Evolutionary conservation across 2,797 vertebrate species (phyloP), one percentile per base, ranked within the genome.

Genomic region (Sebastes diploproa): DNA sequence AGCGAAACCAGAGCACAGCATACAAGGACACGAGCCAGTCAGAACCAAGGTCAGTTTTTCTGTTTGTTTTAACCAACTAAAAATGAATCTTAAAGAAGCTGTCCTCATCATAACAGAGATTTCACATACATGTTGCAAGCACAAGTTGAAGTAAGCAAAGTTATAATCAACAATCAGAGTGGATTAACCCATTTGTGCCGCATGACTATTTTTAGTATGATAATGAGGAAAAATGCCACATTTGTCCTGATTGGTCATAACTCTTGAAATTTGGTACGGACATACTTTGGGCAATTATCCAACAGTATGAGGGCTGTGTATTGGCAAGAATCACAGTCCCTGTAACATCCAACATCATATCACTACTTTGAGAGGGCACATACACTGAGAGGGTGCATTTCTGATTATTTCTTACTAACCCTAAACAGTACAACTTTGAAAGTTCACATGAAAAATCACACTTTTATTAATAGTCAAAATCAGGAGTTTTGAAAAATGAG

Each of bases 31-130:
- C 79, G 91, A 89, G 68, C 78, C 75, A 25, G 86, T 81, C 50
- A 75, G 80, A 75, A 71, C 65, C 27, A 81, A 93, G 95, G 95
- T 96, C 76, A 80, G 94, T 93, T 85, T 62, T 54, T 58, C 56
- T 36, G 20, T 72, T 78, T 38, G 18, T 65, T 78, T 74, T 63
- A 4, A 14, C 14, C 10, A 46, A 14, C 22, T 67, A 10, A 63
- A 70, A 72, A 69, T 9, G 0, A 78, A 56, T 71, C 27, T 78
- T 42, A 20, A 42, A 18, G 9, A 55, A 27, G 22, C 32, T 55
- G 56, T 66, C 7, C 29, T 67, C 38, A 50, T 69, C 46, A 54
- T n/a, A 20, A 32, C 16, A 66, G 11, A 65, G 6, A 22, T 20
- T 50, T 30, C 34, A 54, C 9, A 34, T 9, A n/a, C n/a, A 25